phyloP scores from a whole-genome alignment of 2,888 invertebrate species.

The Philopedon plagiatum region DNA sequence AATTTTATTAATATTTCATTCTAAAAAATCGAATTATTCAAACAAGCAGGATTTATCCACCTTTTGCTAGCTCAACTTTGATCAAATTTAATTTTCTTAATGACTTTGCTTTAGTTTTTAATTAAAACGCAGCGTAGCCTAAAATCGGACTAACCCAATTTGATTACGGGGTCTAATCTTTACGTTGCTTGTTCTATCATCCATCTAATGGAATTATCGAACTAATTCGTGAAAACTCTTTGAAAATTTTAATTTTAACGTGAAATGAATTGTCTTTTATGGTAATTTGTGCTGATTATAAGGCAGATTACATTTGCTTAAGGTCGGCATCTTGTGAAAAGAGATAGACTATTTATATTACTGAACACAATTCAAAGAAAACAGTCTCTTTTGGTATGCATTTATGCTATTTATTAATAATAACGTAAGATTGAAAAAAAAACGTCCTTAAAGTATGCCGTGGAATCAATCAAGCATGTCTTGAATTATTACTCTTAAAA shows the following conservation, averaged over 20 bases:
- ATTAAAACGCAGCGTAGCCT: constrained; percentile 38
- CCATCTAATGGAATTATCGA: background rate
- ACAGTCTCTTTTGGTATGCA: too few relatives aligned
- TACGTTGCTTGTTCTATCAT: background rate
- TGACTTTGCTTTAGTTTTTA: constrained; percentile 26
- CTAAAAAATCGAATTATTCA: constrained; percentile 2
- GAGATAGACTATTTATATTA: too few relatives aligned
- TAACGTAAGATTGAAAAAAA: too few relatives aligned
- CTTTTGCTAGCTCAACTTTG: constrained; percentile 11
- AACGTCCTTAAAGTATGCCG: too few relatives aligned
- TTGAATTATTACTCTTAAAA: too few relatives aligned
- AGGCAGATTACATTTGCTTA: background rate
- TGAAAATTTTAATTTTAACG: background rate
- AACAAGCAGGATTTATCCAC: background rate
- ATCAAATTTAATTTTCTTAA: constrained; percentile 36
- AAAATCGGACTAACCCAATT: constrained; percentile 28
- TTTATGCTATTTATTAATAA: too few relatives aligned
- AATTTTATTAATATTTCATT: background rate
- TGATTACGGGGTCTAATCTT: constrained; percentile 1
- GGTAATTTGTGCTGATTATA: background rate
- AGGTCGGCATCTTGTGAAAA: background rate
- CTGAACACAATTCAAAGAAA: too few relatives aligned
- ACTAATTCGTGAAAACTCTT: background rate
- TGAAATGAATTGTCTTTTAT: background rate
- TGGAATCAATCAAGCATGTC: too few relatives aligned